phyloP scores from a whole-genome alignment of 1,140 invertebrate genomes.

The Plodia interpunctella region DNA sequence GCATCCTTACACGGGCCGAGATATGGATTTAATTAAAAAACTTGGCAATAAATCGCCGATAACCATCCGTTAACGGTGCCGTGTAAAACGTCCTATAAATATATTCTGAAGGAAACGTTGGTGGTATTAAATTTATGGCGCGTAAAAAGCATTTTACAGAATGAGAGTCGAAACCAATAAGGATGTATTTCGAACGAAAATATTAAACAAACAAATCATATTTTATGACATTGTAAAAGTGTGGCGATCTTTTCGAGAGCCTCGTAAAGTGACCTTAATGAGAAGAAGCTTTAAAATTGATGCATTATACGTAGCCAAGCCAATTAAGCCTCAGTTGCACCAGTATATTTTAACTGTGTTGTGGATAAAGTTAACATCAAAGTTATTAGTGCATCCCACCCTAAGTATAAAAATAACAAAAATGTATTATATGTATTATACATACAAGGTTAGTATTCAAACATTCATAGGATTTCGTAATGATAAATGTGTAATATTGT shows the following conservation, averaged over 20 bases:
- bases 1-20: background rate
- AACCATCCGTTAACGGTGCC: background rate
- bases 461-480: too few species aligned
- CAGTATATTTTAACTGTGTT: too few species aligned
- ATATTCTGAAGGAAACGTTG: background rate
- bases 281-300: background rate
- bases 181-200: background rate
- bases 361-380: too few species aligned
- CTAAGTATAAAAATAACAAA: too few species aligned
- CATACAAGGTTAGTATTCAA: too few species aligned
- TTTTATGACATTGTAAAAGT: background rate
- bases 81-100: constrained; percentile 1
- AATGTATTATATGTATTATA: too few species aligned
- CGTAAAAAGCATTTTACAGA: constrained; percentile 1
- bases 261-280: background rate
- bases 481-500: too few species aligned
- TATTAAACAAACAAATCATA: constrained; percentile 4
- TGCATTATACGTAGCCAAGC: too few species aligned
- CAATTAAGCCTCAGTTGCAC: too few species aligned
- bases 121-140: constrained; percentile 5
- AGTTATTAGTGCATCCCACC: too few species aligned
- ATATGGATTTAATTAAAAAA: constrained; percentile 5
- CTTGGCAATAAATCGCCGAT: background rate
- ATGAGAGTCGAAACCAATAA: background rate
- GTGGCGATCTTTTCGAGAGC: background rate